Percentiles rank a stretch among this genome's conserved stretches.
These are phyloP conservation scores for Axis porcinus DNA, from an alignment of 2,113 vertebrate genomes.

Conservation along the genomic window DNA sequence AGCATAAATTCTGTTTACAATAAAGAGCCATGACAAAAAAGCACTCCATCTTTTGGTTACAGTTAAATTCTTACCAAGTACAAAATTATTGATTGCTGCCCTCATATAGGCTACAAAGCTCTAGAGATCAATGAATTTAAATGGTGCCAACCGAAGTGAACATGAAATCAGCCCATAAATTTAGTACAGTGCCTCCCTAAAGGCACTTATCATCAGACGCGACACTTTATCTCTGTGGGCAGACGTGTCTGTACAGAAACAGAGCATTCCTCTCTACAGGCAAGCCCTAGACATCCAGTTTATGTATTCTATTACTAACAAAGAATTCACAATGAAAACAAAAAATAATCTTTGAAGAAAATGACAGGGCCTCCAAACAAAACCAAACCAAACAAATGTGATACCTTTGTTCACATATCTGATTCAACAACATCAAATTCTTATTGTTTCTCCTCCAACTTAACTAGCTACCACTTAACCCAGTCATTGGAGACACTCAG, in stretches of 20 bases:
- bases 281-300: neutral
- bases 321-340: constrained; percentile 35
- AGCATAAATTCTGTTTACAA: constrained; percentile 57
- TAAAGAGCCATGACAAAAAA: constrained; percentile 47
- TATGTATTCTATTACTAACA: constrained; percentile 9
- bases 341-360: constrained; percentile 44
- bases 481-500: neutral
- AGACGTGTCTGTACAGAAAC: constrained; percentile 36
- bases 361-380: neutral
- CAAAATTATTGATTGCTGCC: constrained; percentile 71
- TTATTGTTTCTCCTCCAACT: constrained; percentile 3
- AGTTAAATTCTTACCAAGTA: constrained; percentile 70
- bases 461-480: neutral
- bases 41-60: constrained; percentile 52
- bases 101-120: constrained; percentile 66
- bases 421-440: neutral
- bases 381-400: constrained; percentile 33
- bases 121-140: constrained; percentile 67
- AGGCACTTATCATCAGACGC: constrained; percentile 30
- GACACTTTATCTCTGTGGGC: constrained; percentile 16
- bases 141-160: constrained; percentile 35
- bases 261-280: neutral
- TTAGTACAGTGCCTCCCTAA: constrained; percentile 23
- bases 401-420: neutral
- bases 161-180: constrained; percentile 54